Evolutionary conservation across 2,888 invertebrate genomes (phyloP), one percentile per base, ranked within the genome.

Genomic region (Pedicia rivosa): DNA sequence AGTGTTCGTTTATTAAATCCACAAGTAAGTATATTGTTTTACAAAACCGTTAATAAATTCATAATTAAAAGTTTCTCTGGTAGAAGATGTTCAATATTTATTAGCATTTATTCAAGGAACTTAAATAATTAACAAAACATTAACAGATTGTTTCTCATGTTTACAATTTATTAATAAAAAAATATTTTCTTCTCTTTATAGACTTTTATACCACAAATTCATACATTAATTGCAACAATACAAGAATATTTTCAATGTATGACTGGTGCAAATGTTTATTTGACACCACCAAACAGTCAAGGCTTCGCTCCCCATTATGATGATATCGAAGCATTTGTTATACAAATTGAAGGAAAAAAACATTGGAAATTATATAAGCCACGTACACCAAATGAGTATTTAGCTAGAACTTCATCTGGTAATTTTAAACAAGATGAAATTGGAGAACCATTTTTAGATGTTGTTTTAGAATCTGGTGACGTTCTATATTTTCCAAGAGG

Each of bases 251-350:
- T 97, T 54, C 83, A 84, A 36, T 86, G 84, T 36, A 83, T 91
- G 67, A 90, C 92, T 31, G 97, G 97, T 3, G 86, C 91, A 0
- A 98, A 98, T 68, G 76, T 83, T 2, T 98, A 98, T 54, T 59
- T 97, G 37, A 98, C 98, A 2, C 98, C 98, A 3, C 81, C 92
- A 0, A 81, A 82, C 41, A 84, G 86, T 46, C 95, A 97, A 64
- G 98, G 98, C 0, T 98, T 98, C 64, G 97, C 97, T 1, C 97
- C 97, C 0, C 98, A 98, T 59, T 97, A 81, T 56, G 98, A 98
- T 63, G 98, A 98, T 53, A 97, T 98, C 44, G 98, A 98, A 63
- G 97, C 95, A 0, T 98, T 98, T 56, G 78, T 98, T 32, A 55
- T 98, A 33, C 98, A 98, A 65, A 64, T 94, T 2, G 97, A 98